Base-by-base conservation (phyloP, 1,140 invertebrate genomes). In the Chrysomallon squamiferum region DNA sequence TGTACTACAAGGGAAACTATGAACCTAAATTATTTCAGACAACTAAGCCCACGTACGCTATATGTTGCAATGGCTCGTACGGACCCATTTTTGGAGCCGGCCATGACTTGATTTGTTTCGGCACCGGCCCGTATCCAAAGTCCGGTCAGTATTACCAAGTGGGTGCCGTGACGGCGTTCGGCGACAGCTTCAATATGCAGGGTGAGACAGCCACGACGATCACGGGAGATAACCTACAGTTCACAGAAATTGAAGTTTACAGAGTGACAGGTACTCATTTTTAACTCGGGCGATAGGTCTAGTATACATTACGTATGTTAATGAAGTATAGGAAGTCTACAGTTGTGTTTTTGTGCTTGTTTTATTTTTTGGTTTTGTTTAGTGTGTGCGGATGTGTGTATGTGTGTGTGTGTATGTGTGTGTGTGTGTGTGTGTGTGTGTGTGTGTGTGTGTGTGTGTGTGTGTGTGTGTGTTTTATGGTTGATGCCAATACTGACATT, bases 1-100 rank as follows among this genome's bases (percentile, higher is more conserved):
- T 73, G 18, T 38, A 63, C 22, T 57, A 49, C 30, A 66, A 66
- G 22, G 63, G 61, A 11, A 59, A 58, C 22, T 33, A 20, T 35
- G 50, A 58, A 20, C 29, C 33, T 9, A n/a, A 58, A 32, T 20
- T 20, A 3, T 27, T 1, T 3, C 15, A 45, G 20, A 29, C 41
- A n/a, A 25, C 32, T 11, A 62, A 63, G n/a, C 59, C 41, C 4
- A 35, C 45, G 2, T 54, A 27, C 11, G 15, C 50, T 7, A 20
- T 27, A 1, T 20, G 15, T 29, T 15, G 29, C 15, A 27, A 27
- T 27, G 50, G 3, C 29, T 2, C 22, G 2, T 50, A 50, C 27
- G 22, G 22, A 54, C 20, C 50, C 7, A 54, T 29, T 6, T 27
- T 25, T 54, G 50, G 50, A 54, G 50, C 6, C 15, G 50, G 50